Percentiles rank a stretch among this genome's conserved stretches.
phyloP scores from a whole-genome alignment of 2,797 vertebrate genomes.

The Intellagama lesueurii region DNA sequence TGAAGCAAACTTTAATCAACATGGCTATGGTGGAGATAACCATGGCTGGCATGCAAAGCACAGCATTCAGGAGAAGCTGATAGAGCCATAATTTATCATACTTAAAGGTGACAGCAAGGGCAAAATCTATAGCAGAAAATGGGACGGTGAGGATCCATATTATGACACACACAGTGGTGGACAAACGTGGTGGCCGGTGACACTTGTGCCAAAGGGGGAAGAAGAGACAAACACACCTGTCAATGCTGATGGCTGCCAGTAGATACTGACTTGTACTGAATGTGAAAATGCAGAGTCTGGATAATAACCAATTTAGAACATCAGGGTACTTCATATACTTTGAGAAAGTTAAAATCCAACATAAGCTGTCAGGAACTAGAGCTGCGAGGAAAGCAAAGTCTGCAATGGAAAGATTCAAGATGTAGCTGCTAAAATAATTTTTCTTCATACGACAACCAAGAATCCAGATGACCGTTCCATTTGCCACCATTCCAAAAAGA shows the following conservation, averaged over 20 bases:
- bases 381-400: too few relatives aligned
- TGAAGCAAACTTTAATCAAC: neutral
- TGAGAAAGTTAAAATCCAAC: too few relatives aligned
- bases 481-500: neutral
- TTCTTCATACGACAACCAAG: neutral
- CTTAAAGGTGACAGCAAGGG: neutral
- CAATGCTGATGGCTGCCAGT: slow-evolving; percentile 63
- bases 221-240: slow-evolving; percentile 65
- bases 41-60: neutral
- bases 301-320: too few relatives aligned
- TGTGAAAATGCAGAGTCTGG: slow-evolving; percentile 51
- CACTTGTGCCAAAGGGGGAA: slow-evolving; percentile 70
- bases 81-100: rapidly evolving
- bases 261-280: slow-evolving; percentile 59
- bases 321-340: too few relatives aligned
- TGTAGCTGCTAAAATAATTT: too few relatives aligned
- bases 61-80: neutral
- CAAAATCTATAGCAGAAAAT: neutral
- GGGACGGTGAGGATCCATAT: neutral
- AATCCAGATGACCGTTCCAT: neutral
- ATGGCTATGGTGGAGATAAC: neutral
- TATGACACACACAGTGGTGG: neutral
- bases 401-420: too few relatives aligned
- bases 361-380: too few relatives aligned
- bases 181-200: slow-evolving; percentile 49